phyloP scores from a whole-genome alignment of 2,113 vertebrate genomes.

The Centropristis striata region DNA sequence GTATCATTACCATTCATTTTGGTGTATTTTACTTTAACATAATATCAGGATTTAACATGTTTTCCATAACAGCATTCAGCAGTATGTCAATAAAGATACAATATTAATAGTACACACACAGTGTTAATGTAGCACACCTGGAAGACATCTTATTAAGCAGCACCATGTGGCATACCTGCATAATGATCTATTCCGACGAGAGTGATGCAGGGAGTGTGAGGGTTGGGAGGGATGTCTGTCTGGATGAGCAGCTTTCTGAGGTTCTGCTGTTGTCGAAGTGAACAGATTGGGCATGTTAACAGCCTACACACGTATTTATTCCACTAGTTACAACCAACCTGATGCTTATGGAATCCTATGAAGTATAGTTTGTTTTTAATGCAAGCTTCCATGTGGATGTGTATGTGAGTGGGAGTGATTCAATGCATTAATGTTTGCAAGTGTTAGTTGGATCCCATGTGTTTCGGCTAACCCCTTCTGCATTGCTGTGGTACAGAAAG shows the following conservation, averaged over 20 bases:
- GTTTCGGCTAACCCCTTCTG: slow-evolving; percentile 13
- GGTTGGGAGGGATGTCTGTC: neutral
- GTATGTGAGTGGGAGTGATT: neutral
- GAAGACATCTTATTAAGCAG: slow-evolving; percentile 38
- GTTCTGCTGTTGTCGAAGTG: slow-evolving; percentile 11
- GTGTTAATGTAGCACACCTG: slow-evolving; percentile 44
- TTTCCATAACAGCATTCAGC: slow-evolving; percentile 32
- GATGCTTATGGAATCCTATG: neutral
- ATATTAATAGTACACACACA: slow-evolving; percentile 6
- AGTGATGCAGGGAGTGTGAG: slow-evolving; percentile 4
- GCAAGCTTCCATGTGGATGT: neutral
- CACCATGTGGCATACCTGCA: slow-evolving; percentile 37
- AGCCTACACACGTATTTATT: slow-evolving; percentile 5
- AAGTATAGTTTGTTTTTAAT: neutral
- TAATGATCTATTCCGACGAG: slow-evolving; percentile 37
- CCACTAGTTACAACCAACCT: neutral
- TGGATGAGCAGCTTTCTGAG: neutral
- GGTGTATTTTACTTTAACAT: neutral
- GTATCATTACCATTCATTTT: neutral
- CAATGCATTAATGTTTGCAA: neutral
- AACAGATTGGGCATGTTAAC: slow-evolving; percentile 29
- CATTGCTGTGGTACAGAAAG: slow-evolving; percentile 40
- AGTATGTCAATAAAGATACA: slow-evolving; percentile 4
- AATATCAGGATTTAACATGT: neutral
- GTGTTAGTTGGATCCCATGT: neutral